These are phyloP conservation scores for Falco cherrug DNA, from an alignment of 2,797 vertebrate genomes.

Conservation along the genomic window DNA sequence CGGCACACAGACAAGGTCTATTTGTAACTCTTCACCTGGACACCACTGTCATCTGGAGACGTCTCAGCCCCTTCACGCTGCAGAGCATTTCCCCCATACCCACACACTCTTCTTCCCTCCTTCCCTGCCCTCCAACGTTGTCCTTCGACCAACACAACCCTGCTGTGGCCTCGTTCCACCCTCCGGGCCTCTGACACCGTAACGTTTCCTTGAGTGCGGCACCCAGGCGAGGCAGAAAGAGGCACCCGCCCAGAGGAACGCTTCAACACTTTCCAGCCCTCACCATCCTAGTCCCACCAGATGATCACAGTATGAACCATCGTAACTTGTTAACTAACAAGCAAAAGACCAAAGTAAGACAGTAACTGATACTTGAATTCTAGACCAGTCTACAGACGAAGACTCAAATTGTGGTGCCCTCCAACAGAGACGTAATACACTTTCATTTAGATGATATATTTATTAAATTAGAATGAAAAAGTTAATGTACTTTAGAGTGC, in stretches of 20 bases:
- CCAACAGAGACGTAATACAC: conserved; percentile 22
- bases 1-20: not conserved
- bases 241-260: not conserved
- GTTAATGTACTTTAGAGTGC: conserved; percentile 71
- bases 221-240: not conserved
- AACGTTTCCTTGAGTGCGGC: not conserved
- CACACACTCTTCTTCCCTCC: not conserved
- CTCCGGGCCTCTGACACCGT: not conserved
- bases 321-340: not conserved
- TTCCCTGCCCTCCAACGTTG: not conserved
- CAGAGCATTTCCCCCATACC: not conserved
- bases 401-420: not conserved
- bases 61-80: not conserved
- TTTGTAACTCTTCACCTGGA: not conserved
- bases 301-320: not conserved
- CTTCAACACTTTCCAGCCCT: not conserved
- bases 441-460: conserved; percentile 63
- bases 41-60: not conserved
- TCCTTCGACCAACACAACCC: not conserved
- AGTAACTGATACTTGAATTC: not conserved
- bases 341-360: not conserved
- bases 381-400: not conserved
- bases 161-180: not conserved
- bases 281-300: not conserved
- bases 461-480: conserved; percentile 80